phyloP scores from a whole-genome alignment of 2,113 vertebrate species.

The Limanda limanda region DNA sequence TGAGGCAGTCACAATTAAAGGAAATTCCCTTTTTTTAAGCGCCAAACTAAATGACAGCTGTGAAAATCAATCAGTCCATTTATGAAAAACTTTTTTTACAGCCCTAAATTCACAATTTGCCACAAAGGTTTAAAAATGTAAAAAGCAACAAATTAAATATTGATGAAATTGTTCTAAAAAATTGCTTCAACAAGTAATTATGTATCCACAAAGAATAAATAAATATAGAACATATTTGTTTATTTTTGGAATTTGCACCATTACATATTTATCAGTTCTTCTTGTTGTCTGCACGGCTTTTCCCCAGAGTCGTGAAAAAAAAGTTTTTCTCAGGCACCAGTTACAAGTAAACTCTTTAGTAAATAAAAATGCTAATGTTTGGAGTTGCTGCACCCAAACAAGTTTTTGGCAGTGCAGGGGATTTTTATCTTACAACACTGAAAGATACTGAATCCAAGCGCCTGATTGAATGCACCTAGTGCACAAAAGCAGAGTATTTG shows the following conservation, averaged over 20 bases:
- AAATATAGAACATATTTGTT: not conserved
- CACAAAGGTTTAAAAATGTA: not conserved
- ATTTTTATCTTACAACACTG: not conserved
- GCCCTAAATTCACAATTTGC: too few species aligned
- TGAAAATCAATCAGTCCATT: too few species aligned
- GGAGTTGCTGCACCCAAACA: not conserved
- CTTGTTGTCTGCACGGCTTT: too few species aligned
- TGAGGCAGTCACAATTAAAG: not conserved
- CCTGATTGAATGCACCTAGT: not conserved
- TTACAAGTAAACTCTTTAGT: not conserved
- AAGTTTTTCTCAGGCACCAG: not conserved
- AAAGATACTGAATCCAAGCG: not conserved
- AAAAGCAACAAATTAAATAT: not conserved
- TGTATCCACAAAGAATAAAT: not conserved
- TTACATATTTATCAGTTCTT: too few species aligned
- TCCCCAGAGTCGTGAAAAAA: not conserved
- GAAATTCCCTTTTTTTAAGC: too few species aligned
- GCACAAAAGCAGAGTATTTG: not conserved
- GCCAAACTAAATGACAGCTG: not conserved
- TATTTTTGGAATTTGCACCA: too few species aligned
- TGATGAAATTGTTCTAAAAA: not conserved
- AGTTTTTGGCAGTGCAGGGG: not conserved
- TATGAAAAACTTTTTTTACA: too few species aligned
- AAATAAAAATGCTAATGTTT: not conserved
- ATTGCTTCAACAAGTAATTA: not conserved